Conservation (phyloP, 2,888 invertebrate species). For the Terebella lapidaria region DNA sequence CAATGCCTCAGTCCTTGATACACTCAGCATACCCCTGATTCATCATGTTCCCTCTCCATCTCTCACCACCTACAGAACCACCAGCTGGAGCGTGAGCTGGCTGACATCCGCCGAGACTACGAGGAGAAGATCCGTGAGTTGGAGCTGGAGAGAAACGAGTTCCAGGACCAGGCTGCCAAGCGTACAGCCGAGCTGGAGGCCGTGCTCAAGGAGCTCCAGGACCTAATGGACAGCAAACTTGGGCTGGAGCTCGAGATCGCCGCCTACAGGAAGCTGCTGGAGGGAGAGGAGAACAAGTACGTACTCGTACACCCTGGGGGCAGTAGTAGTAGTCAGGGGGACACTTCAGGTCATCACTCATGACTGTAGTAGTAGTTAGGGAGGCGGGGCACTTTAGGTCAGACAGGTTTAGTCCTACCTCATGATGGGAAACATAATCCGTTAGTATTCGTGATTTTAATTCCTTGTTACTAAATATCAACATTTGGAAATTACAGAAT, state of each 20-base stretch:
- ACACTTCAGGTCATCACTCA: too few relatives aligned
- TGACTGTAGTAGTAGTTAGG: too few relatives aligned
- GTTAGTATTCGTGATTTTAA: too few relatives aligned
- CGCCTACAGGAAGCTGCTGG: slow-evolving; percentile 59
- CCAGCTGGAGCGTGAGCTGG: slow-evolving; percentile 55
- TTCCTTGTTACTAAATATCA: too few relatives aligned
- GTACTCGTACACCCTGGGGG: neutral
- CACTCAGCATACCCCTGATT: too few relatives aligned
- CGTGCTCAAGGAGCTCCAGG: slow-evolving; percentile 53
- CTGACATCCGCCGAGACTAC: slow-evolving; percentile 54
- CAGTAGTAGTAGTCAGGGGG: too few relatives aligned
- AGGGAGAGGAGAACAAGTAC: slow-evolving; percentile 57
- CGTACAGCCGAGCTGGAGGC: slow-evolving; percentile 49
- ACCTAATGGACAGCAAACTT: slow-evolving; percentile 55
- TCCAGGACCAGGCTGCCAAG: slow-evolving; percentile 44
- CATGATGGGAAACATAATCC: too few relatives aligned
- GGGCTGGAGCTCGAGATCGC: slow-evolving; percentile 59
- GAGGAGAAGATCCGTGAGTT: slow-evolving; percentile 55
- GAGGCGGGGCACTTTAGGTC: too few relatives aligned
- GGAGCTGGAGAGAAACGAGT: slow-evolving; percentile 49
- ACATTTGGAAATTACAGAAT: too few relatives aligned
- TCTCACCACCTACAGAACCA: slow-evolving; percentile 46
- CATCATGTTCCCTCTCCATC: too few relatives aligned
- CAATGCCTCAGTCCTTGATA: too few relatives aligned
- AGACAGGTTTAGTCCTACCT: too few relatives aligned